Evolutionary conservation across 2,797 vertebrate species (phyloP), one percentile per base, ranked within the genome.

Genomic region (Mus spretus): DNA sequence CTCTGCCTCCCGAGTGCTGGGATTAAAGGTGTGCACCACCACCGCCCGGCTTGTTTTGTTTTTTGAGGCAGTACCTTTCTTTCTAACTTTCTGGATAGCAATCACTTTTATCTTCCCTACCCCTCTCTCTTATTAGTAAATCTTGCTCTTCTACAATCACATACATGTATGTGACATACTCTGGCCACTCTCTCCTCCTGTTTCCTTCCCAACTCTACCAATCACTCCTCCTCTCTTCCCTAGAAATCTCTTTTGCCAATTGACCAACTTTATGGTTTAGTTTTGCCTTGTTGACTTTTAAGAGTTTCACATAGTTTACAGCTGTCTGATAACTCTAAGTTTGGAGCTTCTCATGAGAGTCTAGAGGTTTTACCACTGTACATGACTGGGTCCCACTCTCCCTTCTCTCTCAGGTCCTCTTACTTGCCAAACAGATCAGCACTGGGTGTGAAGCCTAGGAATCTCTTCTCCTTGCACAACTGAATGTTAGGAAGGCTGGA

Each of bases 61-160:
- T 44, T 44, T 44, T 44, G 44, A 44, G 44, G 44, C 44, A 44
- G 44, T 44, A 44, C 44, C n/a, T 80, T 95, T 75, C 89, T 89
- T 95, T 85, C 91, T 59, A 74, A 7, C 26, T 5, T 96, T 86
- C 40, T 50, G 34, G 6, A 22, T 80, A 92, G 20, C 53, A 89
- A 83, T 75, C 47, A 90, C 34, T 47, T 8, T 47, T 47, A 47
- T 77, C 15, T 67, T 3, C 70, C 17, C 44, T 19, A 10, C 15
- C 79, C 26, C 17, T 19, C 37, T 65, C 28, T 44, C 61, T 34
- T 28, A 31, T 31, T 83, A 83, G 37, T 83, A 83, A 63, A 28
- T 31, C 26, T 75, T 89, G 37, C 44, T 89, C 50, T 74, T 88
- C 74, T 6, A 86, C 65, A 72, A 72, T 72, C 55, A 19, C 85